Conservation (phyloP, 2,888 invertebrate genomes). For the Eubasilissa splendida region DNA sequence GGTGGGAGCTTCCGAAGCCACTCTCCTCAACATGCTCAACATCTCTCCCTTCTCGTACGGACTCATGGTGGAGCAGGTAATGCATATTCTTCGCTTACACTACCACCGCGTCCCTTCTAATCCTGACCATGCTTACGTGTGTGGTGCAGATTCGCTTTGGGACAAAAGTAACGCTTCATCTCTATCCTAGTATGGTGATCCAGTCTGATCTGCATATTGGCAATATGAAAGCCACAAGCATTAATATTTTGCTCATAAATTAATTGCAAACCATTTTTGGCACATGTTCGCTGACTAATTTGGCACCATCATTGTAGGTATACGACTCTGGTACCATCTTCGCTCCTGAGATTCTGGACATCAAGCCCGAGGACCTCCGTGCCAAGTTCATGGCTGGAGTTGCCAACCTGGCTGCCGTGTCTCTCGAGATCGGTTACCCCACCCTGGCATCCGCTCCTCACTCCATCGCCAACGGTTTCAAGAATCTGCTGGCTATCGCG, state of each 20-base stretch:
- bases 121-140: conserved; percentile 35
- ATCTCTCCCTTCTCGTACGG: conserved; percentile 99
- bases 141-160: conserved; percentile 49
- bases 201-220: conserved; percentile 42
- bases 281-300: conserved; percentile 50
- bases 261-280: neutral
- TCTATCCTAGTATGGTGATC: conserved; percentile 49
- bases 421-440: conserved; percentile 95
- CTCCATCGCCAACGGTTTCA: conserved; percentile 98
- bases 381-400: conserved; percentile 94
- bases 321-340: conserved; percentile 99
- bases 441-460: conserved; percentile 98
- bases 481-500: conserved; percentile 96
- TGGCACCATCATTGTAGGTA: conserved; percentile 70
- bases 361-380: conserved; percentile 96
- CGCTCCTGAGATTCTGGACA: conserved; percentile 96
- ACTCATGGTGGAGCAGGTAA: conserved; percentile 88
- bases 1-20: conserved; percentile 99
- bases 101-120: conserved; percentile 46
- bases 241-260: neutral
- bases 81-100: neutral
- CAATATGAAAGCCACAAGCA: conserved; percentile 44
- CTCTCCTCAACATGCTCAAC: conserved; percentile 99
- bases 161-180: conserved; percentile 49
- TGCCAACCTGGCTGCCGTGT: conserved; percentile 94